Evolutionary conservation across 2,797 vertebrate species (phyloP), one percentile per base, ranked within the genome.

Genomic region (Bufotes viridis): DNA sequence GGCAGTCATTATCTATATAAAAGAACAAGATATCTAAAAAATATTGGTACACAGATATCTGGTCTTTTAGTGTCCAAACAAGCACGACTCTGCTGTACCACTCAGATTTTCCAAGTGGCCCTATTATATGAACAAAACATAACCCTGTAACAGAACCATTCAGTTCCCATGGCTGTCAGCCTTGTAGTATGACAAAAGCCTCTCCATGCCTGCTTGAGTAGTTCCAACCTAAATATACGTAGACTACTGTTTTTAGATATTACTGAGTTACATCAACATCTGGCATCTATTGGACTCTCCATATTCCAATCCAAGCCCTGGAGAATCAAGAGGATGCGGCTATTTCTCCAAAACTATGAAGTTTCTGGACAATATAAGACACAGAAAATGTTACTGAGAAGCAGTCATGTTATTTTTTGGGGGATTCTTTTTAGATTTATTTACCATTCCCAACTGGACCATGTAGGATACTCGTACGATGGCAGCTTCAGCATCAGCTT

Each of bases 201-300:
- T 13, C 72, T 51, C 67, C 15, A 51, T 78, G 75, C 12, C 22
- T n/a, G 75, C 49, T 15, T 53, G 51, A 55, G 51, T 26, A 53
- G 22, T 53, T 78, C 51, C 75, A 55, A 55, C 51, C 70, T 24
- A 78, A 78, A 55, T 78, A 78, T 6, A 24, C 15, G 20, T 75
- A 51, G 51, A 55, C 22, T 6, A 24, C 49, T 78, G 51, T 78
- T 53, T 42, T 22, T 15, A 78, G 49, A 78, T 78, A 78, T 78
- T 55, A 76, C 74, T 55, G 22, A n/a, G 75, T 78, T 78, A 55
- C 75, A 53, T 24, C 75, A 55, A 24, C 75, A 53, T 78, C 22
- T 78, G 75, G 51, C 51, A 3, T 24, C 51, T 78, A 1, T 55
- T 78, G 6, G n/a, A 53, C 49, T 78, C 22, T 76, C n/a, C 75